Base-by-base conservation (phyloP, 2,888 invertebrate genomes). In the Branchinecta sandiegonensis region DNA sequence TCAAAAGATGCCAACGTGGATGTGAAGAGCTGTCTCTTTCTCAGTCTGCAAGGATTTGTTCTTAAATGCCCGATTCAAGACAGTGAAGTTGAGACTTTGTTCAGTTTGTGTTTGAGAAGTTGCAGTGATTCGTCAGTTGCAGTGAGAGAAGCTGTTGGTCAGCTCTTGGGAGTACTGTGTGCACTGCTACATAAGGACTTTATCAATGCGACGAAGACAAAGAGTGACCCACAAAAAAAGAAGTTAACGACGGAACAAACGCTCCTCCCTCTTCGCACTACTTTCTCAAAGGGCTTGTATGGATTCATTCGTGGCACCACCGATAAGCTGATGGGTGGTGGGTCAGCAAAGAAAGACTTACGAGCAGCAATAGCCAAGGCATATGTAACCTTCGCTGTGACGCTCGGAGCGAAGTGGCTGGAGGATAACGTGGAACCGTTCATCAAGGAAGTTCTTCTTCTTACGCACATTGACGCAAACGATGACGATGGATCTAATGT, bases 331-430 rank as follows among this genome's bases (percentile, higher is more conserved):
- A 56, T 56, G 63, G 23, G 63, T 17, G 23, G n/a, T 56, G 63
- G n/a, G 9, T 56, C 63, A 56, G 23, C 63, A 17, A 56, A 56
- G 23, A 56, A 17, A 11, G 63, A 56, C 23, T 8, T 56, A 17
- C 63, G 63, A 17, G n/a, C n/a, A 17, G n/a, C 63, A 17, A 56
- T 56, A 9, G n/a, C 79, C 72, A 77, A 92, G 92, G 90, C 94
- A 0, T 99, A 99, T 77, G 95, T 99, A 46, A 88, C 92, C 68
- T 93, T 97, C 77, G 89, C 94, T 0, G 90, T 92, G 78, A 88
- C 89, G 74, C 86, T 97, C 84, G 97, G 97, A 47, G 88, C 91
- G 10, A 84, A 87, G 1, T 99, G 97, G 97, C 78, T 99, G 71
- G 97, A 99, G 79, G 85, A 91, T 23, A 93, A 97, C 77, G 83